These are phyloP conservation scores for Crioceris asparagi DNA, from an alignment of 2,888 invertebrate genomes.

Conservation along the genomic window DNA sequence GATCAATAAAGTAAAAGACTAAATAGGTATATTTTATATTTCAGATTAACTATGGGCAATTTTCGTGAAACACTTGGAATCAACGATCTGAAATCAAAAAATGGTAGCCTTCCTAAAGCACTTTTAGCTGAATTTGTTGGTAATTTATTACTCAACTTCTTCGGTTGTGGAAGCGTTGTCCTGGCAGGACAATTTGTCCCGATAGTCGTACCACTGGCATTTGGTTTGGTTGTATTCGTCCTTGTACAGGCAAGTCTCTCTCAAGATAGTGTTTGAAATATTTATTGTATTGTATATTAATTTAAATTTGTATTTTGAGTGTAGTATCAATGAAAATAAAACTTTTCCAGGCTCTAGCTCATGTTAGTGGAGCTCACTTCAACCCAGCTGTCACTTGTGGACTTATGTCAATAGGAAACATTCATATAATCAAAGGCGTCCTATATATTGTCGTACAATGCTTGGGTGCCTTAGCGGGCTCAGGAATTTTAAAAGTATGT, in stretches of 20 bases:
- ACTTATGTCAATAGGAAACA: constrained; percentile 67
- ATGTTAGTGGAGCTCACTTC: constrained; percentile 82
- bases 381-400: constrained; percentile 88
- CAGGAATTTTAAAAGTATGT: constrained; percentile 59
- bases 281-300: neutral
- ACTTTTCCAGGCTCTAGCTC: constrained; percentile 61
- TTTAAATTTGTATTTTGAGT: neutral
- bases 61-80: constrained; percentile 56
- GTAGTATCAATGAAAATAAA: neutral
- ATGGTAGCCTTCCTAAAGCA: constrained; percentile 62
- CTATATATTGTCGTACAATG: constrained; percentile 77
- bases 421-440: constrained; percentile 60
- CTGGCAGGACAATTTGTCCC: constrained; percentile 38
- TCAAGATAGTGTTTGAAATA: neutral
- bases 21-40: neutral
- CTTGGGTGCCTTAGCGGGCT: constrained; percentile 70
- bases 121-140: constrained; percentile 82
- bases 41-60: constrained; percentile 37
- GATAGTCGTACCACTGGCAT: constrained; percentile 69
- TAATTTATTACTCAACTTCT: constrained; percentile 75
- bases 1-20: too few species aligned
- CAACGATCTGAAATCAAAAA: constrained; percentile 58
- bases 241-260: constrained; percentile 50
- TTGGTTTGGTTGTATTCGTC: constrained; percentile 77
- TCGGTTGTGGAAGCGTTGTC: constrained; percentile 75